Conservation (phyloP, 2,797 vertebrate genomes). For the Lutjanus campechanus region DNA sequence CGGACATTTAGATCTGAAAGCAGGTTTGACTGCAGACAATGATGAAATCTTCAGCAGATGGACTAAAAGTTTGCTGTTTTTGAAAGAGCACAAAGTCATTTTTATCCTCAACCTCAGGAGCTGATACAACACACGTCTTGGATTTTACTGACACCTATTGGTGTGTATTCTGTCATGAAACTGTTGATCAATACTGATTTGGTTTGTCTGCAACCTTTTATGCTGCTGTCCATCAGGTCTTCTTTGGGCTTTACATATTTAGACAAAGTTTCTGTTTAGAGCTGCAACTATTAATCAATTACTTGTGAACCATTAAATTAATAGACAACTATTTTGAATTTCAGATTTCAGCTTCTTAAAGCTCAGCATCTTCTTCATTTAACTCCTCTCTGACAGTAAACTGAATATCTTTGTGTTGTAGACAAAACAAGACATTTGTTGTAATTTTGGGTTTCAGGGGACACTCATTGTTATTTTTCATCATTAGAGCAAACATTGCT, state of each 20-base stretch:
- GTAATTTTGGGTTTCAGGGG: too few species aligned
- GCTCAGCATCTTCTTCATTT: too few species aligned
- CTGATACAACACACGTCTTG: not conserved
- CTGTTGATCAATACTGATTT: not conserved
- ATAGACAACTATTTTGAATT: too few species aligned
- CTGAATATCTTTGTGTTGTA: too few species aligned
- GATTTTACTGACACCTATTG: constrained; percentile 23
- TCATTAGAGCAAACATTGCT: too few species aligned
- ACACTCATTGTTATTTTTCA: too few species aligned
- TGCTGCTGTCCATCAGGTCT: not conserved
- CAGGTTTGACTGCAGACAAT: not conserved
- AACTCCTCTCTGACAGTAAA: too few species aligned
- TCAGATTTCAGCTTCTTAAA: too few species aligned
- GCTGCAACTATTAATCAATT: too few species aligned
- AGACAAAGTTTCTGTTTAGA: too few species aligned
- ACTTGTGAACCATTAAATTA: too few species aligned
- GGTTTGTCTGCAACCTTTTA: not conserved
- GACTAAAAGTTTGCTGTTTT: not conserved
- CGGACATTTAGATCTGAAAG: not conserved
- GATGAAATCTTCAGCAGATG: not conserved
- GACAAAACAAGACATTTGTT: too few species aligned
- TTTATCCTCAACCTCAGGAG: not conserved
- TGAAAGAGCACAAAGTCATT: not conserved
- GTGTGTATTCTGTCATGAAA: not conserved
- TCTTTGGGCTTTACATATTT: not conserved